These are phyloP conservation scores for Athalia cordata DNA, from an alignment of 2,888 invertebrate genomes.

Conservation along the genomic window DNA sequence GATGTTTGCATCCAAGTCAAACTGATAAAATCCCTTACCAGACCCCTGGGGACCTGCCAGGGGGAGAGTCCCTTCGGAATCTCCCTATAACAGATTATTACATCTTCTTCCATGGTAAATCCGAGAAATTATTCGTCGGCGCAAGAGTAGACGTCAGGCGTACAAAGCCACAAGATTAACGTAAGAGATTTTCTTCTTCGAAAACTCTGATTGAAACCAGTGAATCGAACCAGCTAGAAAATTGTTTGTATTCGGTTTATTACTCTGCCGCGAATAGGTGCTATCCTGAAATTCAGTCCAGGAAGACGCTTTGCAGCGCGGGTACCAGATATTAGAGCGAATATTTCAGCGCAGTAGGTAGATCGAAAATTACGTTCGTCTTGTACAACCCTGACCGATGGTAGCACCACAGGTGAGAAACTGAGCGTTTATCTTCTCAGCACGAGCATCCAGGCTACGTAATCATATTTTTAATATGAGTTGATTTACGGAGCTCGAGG, in stretches of 20 bases:
- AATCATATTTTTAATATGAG: constrained; percentile 14
- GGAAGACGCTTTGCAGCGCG: background rate
- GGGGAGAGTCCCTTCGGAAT: background rate
- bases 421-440: background rate
- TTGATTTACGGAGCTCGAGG: constrained; percentile 15
- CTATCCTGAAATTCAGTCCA: no score
- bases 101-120: background rate
- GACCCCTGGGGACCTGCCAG: no score
- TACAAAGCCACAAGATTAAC: background rate
- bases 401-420: background rate
- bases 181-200: background rate
- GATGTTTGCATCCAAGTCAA: background rate
- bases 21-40: background rate
- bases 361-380: background rate
- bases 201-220: background rate
- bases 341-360: background rate
- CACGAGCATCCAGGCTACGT: background rate
- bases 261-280: no score
- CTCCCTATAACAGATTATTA: background rate
- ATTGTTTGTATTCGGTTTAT: no score
- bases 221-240: no score
- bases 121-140: constrained; percentile 21
- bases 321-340: background rate
- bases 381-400: background rate
- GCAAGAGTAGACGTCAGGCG: background rate